Evolutionary conservation across 1,140 invertebrate species (phyloP).

Genomic region (Popillia japonica): DNA sequence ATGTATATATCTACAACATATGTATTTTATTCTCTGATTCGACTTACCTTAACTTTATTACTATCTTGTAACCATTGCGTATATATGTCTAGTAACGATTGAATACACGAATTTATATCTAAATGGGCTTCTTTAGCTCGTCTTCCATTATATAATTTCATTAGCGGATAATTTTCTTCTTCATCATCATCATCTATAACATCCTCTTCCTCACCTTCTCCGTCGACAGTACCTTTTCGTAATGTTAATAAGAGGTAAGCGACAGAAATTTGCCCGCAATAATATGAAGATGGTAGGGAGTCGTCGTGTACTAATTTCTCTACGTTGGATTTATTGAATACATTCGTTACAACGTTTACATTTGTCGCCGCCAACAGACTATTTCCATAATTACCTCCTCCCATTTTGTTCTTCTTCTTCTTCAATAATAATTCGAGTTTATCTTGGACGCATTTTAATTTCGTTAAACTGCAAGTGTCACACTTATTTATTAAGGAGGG

Average conservation of each 20-base stretch:
- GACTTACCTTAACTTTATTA: slow-evolving; percentile 49
- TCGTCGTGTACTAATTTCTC: slow-evolving; percentile 49
- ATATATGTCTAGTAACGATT: slow-evolving; percentile 84
- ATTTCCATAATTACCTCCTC: background rate
- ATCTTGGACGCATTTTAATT: slow-evolving; percentile 53
- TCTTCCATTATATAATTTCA: slow-evolving; percentile 56
- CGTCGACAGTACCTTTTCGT: slow-evolving; percentile 43
- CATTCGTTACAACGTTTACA: slow-evolving; percentile 47
- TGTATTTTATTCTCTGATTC: no score
- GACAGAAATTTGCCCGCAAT: slow-evolving; percentile 65
- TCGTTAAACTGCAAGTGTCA: slow-evolving; percentile 46
- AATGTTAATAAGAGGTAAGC: slow-evolving; percentile 54
- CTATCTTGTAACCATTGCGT: slow-evolving; percentile 75
- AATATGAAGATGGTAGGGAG: slow-evolving; percentile 49
- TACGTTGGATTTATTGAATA: slow-evolving; percentile 55
- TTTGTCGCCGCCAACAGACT: background rate
- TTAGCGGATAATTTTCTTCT: slow-evolving; percentile 35
- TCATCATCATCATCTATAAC: slow-evolving; percentile 46
- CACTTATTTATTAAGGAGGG: background rate
- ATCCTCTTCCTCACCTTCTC: slow-evolving; percentile 54
- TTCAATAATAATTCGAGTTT: slow-evolving; percentile 50
- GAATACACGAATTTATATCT: slow-evolving; percentile 87
- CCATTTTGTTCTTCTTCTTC: no score
- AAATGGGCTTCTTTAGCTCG: slow-evolving; percentile 65
- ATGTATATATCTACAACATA: no score